Evolutionary conservation across 37 sponge, comb jelly and placozoan genomes (phyloP).

Genomic region (Haliclona indistincta): DNA sequence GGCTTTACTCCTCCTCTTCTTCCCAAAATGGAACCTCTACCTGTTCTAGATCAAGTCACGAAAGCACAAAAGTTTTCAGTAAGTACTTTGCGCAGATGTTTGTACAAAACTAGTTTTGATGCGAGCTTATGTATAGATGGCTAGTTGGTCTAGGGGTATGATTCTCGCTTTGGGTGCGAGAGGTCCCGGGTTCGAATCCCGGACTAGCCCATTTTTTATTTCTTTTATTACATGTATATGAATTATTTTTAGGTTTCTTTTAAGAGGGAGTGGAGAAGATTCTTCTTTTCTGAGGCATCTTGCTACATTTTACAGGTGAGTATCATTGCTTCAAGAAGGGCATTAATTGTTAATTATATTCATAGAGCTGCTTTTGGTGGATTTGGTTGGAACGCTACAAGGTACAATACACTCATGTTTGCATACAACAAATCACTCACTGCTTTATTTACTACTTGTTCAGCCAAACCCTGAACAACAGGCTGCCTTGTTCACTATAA

Average conservation of each 20-base stretch:
- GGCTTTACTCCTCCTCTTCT: slow-evolving; percentile 37
- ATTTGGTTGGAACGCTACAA: slow-evolving; percentile 73
- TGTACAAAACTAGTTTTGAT: neutral
- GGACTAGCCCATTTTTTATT: slow-evolving; percentile 81
- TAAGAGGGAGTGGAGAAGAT: slow-evolving; percentile 47
- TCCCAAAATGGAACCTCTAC: slow-evolving; percentile 46
- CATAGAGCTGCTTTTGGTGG: slow-evolving; percentile 80
- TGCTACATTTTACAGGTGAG: slow-evolving; percentile 50
- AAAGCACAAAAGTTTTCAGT: slow-evolving; percentile 30
- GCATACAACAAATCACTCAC: neutral
- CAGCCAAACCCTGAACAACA: slow-evolving; percentile 51
- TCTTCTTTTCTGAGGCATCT: slow-evolving; percentile 58
- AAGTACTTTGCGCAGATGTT: neutral
- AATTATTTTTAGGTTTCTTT: slow-evolving; percentile 12
- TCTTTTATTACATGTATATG: slow-evolving; percentile 16
- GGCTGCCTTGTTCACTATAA: slow-evolving; percentile 42
- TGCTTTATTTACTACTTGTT: neutral
- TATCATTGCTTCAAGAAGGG: neutral
- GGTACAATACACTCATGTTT: slow-evolving; percentile 20
- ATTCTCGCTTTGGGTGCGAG: slow-evolving; percentile 93
- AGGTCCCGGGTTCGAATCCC: slow-evolving; percentile 94
- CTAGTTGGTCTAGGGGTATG: slow-evolving; percentile 92
- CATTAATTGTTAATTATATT: neutral
- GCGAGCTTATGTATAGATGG: slow-evolving; percentile 16
- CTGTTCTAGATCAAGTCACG: slow-evolving; percentile 58